A percentile compares a stretch with the other conserved stretches of the same genome.
Evolutionary conservation across 2,888 invertebrate species (phyloP).

Genomic region (Zootermopsis nevadensis): DNA sequence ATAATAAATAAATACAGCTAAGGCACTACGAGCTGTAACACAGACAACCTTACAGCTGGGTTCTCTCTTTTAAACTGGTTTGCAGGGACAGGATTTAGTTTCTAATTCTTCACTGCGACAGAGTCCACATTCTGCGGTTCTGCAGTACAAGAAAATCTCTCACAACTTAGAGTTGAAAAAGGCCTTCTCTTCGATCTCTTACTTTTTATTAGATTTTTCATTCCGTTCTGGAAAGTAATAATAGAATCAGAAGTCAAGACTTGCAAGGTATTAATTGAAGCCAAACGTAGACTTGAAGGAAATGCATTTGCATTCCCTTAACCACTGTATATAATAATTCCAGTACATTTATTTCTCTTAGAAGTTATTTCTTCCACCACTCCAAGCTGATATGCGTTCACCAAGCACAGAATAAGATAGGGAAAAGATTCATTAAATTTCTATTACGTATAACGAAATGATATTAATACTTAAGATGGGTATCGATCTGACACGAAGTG

Average conservation of each 20-base stretch:
- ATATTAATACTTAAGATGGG: not conserved
- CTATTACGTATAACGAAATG: not conserved
- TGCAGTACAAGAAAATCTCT: not conserved
- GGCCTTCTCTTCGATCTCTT: not conserved
- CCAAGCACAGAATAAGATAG: not conserved
- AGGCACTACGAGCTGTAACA: too few species aligned
- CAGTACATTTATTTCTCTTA: not conserved
- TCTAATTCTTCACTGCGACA: too few species aligned
- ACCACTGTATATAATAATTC: not conserved
- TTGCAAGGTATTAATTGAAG: conserved; percentile 1
- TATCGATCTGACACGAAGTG: not conserved
- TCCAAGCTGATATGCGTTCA: not conserved
- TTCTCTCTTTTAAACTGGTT: too few species aligned
- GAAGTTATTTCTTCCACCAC: not conserved
- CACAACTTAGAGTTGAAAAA: not conserved
- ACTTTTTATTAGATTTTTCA: conserved; percentile 5
- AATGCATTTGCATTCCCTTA: not conserved
- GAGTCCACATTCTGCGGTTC: not conserved
- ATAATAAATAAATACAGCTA: too few species aligned
- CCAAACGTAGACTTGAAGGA: not conserved
- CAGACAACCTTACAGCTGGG: too few species aligned
- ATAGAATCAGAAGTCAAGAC: conserved; percentile 2
- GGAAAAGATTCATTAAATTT: not conserved
- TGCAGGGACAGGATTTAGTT: too few species aligned
- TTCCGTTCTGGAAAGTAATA: conserved; percentile 9